Base-by-base conservation (phyloP, 2,797 vertebrate species). In the Luscinia megarhynchos region DNA sequence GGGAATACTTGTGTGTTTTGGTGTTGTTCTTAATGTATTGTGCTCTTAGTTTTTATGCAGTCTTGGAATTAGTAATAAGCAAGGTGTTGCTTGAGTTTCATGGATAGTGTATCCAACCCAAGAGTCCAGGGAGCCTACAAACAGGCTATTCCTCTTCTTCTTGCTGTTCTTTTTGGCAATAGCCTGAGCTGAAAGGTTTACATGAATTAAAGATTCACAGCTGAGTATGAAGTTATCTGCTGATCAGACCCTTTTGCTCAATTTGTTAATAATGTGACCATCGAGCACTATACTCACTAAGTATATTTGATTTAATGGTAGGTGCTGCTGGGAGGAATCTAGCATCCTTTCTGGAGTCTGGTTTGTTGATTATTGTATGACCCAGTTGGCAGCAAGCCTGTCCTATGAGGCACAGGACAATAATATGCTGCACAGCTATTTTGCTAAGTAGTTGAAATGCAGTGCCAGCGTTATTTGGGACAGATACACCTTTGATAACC, bases 321-420 rank as follows among this genome's bases (percentile, higher is more conserved):
- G 81, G 12, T 85, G 54, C 78, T 78, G 16, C 54, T 90, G 36
- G 32, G 30, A 70, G 38, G 22, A 61, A 34, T 85, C 36, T 74
- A 55, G 16, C 45, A 64, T 96, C n/a, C 53, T 74, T 84, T 76
- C 45, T 92, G 59, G 36, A 74, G 41, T 80, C 55, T 57, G 57
- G 14, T 90, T 68, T 93, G 75, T 77, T 90, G 81, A 30, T 93
- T 83, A 26, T 72, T 87, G 23, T 58, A 45, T 83, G 86, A 95
- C 92, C 81, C 43, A 92, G 41, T 51, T 95, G 92, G 84, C 83
- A 93, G 61, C 34, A 85, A 74, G 81, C 84, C 88, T 77, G 70
- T 32, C 38, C 50, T 84, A 14, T 57, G 70, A 92, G 61, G 75
- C 55, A 46, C 24, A 51, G 78, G 78, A 55, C 54, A 87, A 30